Conservation (phyloP, 2,888 invertebrate genomes). For the Leptinotarsa peninsularis region DNA sequence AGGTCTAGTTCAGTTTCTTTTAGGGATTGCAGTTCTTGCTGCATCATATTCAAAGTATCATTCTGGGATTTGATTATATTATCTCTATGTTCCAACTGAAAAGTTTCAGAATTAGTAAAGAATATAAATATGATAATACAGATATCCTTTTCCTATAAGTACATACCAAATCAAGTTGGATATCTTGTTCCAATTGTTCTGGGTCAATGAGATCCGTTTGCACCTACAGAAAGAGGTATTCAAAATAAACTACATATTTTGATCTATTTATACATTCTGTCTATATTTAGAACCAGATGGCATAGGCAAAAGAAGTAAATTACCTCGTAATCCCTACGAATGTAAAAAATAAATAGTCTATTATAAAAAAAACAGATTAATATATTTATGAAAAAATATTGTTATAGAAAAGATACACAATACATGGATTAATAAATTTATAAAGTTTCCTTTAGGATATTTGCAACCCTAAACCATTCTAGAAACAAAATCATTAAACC, state of each 20-base stretch:
- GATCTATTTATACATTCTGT: background rate
- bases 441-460: no score
- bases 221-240: slow-evolving; percentile 1
- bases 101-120: slow-evolving; percentile 19
- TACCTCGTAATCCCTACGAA: no score
- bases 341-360: no score
- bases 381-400: no score
- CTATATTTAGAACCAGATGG: slow-evolving; percentile 14
- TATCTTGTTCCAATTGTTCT: slow-evolving; percentile 7
- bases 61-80: slow-evolving; percentile 52
- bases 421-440: no score
- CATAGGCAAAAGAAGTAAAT: background rate
- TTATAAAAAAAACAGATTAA: no score
- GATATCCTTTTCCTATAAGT: slow-evolving; percentile 13
- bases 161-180: background rate
- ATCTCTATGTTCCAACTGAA: slow-evolving; percentile 49
- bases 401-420: no score
- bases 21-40: slow-evolving; percentile 52
- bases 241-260: background rate
- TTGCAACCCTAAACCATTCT: no score
- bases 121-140: background rate
- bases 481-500: no score
- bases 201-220: background rate
- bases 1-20: slow-evolving; percentile 44
- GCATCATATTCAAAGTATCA: slow-evolving; percentile 50